Base-by-base conservation (phyloP, 2,113 vertebrate genomes). In the Cephalopterus ornatus region DNA sequence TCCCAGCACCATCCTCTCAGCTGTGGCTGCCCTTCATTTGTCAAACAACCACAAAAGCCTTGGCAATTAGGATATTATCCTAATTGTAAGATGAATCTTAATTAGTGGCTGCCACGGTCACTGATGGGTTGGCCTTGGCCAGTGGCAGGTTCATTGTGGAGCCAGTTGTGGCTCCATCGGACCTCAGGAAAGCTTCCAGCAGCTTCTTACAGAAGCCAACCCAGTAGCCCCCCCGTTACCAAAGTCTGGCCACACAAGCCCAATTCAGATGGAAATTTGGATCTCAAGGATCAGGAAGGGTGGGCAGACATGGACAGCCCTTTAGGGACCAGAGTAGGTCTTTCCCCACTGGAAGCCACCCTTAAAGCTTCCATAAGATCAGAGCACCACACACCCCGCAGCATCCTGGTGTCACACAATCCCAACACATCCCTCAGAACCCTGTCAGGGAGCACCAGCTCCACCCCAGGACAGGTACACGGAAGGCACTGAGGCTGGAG, bases 391-490 rank as follows among this genome's bases (percentile, higher is more conserved):
- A 12, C 17, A 19, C 19, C 28, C 27, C 28, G 14, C 32, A 39
- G 10, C 61, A 52, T 12, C 26, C 2, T 11, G 32, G 39, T 16
- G 33, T 35, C 72, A 3, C 50, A 26, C 23, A 44, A 5, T 4
- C 19, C 63, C 17, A 28, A 7, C 2, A 6, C 1, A 12, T 1
- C 47, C 32, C 52, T 26, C 41, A 5, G 24, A 27, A 32, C 8
- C 22, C 59, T 8, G 0, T 0, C 10, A 12, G 52, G 33, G 44
- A 59, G 14, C 11, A 5, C 18, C 47, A 37, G 47, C n/a, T 12
- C 21, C 58, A 20, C 47, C 59, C 8, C 4, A 3, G 11, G 44
- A 32, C 0, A 0, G 35, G n/a, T 8, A 10, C 1, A 1, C 3
- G 24, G 44, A n/a, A 11, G 8, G 24, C 6, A 2, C 37, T 1